Percentiles rank a stretch among this genome's conserved stretches.
These are phyloP conservation scores for Nylanderia fulva DNA, from an alignment of 1,140 invertebrate species.

Conservation along the genomic window DNA sequence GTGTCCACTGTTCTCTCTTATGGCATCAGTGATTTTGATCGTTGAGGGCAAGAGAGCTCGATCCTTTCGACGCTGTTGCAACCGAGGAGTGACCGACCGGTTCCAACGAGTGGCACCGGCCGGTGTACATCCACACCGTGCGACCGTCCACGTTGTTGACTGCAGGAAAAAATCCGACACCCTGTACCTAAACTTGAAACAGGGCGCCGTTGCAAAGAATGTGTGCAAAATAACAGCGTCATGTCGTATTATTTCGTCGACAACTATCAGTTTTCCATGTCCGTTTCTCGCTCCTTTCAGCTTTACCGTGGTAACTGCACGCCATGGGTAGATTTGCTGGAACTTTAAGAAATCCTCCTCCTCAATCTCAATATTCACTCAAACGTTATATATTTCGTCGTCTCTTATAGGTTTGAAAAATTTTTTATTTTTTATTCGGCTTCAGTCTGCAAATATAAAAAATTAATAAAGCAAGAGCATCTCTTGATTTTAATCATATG, in stretches of 20 bases:
- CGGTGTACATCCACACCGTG: slow-evolving; percentile 82
- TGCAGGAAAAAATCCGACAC: slow-evolving; percentile 77
- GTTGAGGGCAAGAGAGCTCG: slow-evolving; percentile 66
- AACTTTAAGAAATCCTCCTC: background rate
- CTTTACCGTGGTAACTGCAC: background rate
- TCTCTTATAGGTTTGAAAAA: background rate
- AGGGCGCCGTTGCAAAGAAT: slow-evolving; percentile 42
- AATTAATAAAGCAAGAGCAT: no score
- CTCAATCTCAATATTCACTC: background rate
- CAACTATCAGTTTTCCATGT: slow-evolving; percentile 36
- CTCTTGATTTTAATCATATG: background rate
- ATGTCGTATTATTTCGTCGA: slow-evolving; percentile 22
- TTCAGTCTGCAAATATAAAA: background rate
- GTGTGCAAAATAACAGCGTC: slow-evolving; percentile 41
- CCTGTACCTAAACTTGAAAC: slow-evolving; percentile 79
- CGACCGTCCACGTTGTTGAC: slow-evolving; percentile 74
- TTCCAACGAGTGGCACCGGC: slow-evolving; percentile 79
- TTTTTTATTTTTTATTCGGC: background rate
- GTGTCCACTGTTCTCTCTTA: background rate
- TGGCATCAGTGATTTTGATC: slow-evolving; percentile 19
- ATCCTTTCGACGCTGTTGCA: slow-evolving; percentile 76
- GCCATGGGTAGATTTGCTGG: background rate
- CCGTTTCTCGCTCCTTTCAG: background rate
- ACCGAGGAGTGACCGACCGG: no score
- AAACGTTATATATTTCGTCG: background rate